Base-by-base conservation (phyloP, 2,797 vertebrate species). In the Aldrovandia affinis region DNA sequence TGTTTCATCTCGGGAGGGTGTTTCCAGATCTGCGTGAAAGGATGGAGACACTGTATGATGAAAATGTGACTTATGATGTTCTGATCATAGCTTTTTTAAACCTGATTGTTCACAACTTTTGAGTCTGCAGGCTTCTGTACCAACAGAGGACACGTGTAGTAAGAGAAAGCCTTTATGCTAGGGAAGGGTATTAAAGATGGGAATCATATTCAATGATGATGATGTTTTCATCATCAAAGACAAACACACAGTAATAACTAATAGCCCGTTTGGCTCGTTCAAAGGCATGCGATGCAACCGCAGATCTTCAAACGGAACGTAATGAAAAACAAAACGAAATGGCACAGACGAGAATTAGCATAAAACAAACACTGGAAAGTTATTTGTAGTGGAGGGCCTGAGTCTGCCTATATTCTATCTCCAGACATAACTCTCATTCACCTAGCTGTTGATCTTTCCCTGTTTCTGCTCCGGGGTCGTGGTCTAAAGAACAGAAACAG, bases 301-400 rank as follows among this genome's bases (percentile, higher is more conserved):
- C 73, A 42, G 33, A 36, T 57, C n/a, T 70, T 36, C 2, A 80
- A 55, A 55, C 9, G 22, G 30, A 20, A n/a, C 7, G 8, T 7
- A 44, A 7, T 25, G 39, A n/a, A 47, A 77, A 77, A 75, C 39
- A 75, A 75, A 75, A 75, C 42, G 20, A 75, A 44, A 42, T 42
- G 20, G 20, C 22, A 75, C n/a, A 54, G 28, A n/a, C 55, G 78
- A 79, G n/a, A 79, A 80, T 80, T 80, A 33, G 52, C 30, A 80
- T 55, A 8, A 80, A 80, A 54, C 8, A 77, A 80, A 80, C 78
- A 80, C 25, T n/a, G 52, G 28, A 10, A 20, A 0, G 28, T 20
- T 80, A 30, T 80, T 57, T 14, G 28, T 22, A 57, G 28, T 20
- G 25, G 54, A 30, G 10, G 30, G 30, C 28, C 6, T 79, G 47